Evolutionary conservation across 2,797 vertebrate species (phyloP), one percentile per base, ranked within the genome.

Genomic region (Pagetopsis macropterus): DNA sequence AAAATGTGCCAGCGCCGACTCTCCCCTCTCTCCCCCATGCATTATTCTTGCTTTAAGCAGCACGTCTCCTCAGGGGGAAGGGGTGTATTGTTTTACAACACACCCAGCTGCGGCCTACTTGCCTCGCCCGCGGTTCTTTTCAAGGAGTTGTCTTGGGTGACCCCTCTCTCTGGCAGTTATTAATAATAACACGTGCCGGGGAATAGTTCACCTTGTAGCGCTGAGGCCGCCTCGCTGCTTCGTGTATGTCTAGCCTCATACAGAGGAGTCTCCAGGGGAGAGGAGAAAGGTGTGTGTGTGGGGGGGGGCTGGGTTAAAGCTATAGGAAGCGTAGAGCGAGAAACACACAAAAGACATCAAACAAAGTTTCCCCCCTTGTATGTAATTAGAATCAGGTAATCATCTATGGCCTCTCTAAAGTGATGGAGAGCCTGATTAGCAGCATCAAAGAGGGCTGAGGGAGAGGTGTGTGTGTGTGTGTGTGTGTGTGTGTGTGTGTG

Each of bases 191-290:
- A 73, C 79, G 41, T 90, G 82, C 87, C 64, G 46, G 87, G 84
- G 89, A 91, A 89, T 88, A 89, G 90, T 93, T 94, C 93, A 94
- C 92, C 91, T 94, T 93, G 93, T 90, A 89, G 86, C 70, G 75
- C 78, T 83, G 81, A 65, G 78, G 82, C 75, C 15, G 72, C 65
- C 72, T 78, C 54, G 27, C 78, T 74, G 74, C 77, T 59, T 49
- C 27, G 10, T 74, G 85, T 85, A 82, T 83, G 84, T 84, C 85
- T 75, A 31, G 75, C 78, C 78, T 81, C 76, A 73, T 62, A 78
- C 68, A 12, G 73, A 75, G 60, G 59, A 40, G 44, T 77, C 76
- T 82, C 68, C 51, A 2, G 64, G 48, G 73, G 21, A 57, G 62
- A 17, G 63, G 54, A 40, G 54, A 27, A 27, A 27, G 33, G 49